Evolutionary conservation across 2,888 invertebrate species (phyloP).

Genomic region (Ophraella communa): DNA sequence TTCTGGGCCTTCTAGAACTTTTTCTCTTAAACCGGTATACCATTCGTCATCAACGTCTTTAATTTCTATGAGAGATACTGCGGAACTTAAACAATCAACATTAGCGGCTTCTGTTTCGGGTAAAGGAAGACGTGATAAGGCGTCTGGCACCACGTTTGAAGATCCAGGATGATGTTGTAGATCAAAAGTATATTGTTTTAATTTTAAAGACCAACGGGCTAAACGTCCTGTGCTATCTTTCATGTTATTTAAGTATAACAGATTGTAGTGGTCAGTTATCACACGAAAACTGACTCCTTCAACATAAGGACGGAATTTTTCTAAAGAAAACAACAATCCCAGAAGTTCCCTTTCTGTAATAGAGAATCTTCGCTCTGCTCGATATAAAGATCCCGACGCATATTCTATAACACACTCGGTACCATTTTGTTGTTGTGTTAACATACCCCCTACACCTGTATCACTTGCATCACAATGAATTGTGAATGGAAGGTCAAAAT

Average conservation of each 20-base stretch:
- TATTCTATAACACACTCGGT: too few relatives aligned
- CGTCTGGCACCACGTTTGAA: constrained; percentile 22
- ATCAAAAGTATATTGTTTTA: constrained; percentile 22
- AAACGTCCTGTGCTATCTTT: constrained; percentile 20
- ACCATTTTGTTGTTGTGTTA: too few relatives aligned
- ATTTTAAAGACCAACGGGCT: constrained; percentile 19
- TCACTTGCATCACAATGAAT: too few relatives aligned
- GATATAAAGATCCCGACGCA: too few relatives aligned
- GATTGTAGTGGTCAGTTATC: neutral
- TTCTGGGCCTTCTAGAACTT: constrained; percentile 21
- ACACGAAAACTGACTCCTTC: too few relatives aligned
- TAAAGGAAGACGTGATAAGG: constrained; percentile 5
- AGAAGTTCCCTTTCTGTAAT: too few relatives aligned
- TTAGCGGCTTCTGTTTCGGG: neutral
- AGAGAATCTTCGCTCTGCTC: too few relatives aligned
- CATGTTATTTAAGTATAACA: constrained; percentile 11
- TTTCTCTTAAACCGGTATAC: neutral
- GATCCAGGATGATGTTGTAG: constrained; percentile 20
- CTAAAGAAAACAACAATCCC: too few relatives aligned
- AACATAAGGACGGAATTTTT: too few relatives aligned
- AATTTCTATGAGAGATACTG: neutral
- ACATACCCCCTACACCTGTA: too few relatives aligned
- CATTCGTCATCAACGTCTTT: too few relatives aligned
- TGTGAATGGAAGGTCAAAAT: too few relatives aligned
- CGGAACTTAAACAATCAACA: neutral